phyloP scores from a whole-genome alignment of 2,113 vertebrate species.

The Scytalopus superciliaris region DNA sequence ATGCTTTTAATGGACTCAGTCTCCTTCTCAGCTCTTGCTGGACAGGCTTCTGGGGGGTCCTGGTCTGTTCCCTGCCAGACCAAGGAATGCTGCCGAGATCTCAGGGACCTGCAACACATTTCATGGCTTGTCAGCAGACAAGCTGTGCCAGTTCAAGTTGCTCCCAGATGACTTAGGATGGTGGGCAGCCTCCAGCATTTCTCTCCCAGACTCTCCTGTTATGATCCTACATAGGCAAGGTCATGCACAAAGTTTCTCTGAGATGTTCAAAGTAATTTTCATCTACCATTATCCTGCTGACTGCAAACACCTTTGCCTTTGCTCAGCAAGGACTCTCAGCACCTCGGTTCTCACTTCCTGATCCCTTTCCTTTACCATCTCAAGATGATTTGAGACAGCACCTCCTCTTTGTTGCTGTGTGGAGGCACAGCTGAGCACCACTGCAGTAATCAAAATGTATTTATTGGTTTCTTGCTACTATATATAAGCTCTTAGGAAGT shows the following conservation, averaged over 20 bases:
- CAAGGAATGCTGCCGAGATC: neutral
- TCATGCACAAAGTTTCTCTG: neutral
- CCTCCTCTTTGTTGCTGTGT: neutral
- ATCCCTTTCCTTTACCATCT: neutral
- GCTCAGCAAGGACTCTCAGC: neutral
- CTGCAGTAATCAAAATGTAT: slow-evolving; percentile 7
- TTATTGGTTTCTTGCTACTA: slow-evolving; percentile 10
- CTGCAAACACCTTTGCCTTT: neutral
- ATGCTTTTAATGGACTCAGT: neutral
- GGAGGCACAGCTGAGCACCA: neutral
- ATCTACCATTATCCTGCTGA: neutral
- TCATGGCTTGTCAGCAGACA: neutral
- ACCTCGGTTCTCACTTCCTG: neutral
- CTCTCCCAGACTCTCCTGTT: neutral
- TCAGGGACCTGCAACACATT: neutral
- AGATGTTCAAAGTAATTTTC: neutral
- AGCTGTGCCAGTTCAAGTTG: neutral
- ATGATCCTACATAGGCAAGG: neutral
- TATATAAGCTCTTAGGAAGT: slow-evolving; percentile 2
- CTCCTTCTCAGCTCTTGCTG: neutral
- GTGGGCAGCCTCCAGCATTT: neutral
- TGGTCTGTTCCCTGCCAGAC: neutral
- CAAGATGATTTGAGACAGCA: neutral
- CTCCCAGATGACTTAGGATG: neutral
- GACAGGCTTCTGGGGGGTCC: neutral